Evolutionary conservation across 2,113 vertebrate genomes (phyloP), one percentile per base, ranked within the genome.

Genomic region (Erinaceus europaeus): DNA sequence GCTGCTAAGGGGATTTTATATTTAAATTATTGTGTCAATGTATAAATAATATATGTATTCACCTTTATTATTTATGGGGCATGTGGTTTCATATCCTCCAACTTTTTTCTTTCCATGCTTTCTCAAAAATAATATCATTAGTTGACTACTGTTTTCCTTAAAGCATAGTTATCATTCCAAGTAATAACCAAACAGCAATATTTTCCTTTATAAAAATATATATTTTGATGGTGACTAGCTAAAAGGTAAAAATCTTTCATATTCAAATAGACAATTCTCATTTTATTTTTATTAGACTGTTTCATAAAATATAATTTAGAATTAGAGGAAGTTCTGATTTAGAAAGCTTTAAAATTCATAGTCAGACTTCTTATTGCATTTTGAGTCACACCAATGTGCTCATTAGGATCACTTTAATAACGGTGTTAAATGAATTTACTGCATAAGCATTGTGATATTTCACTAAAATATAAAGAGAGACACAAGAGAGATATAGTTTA

Each of bases 241-340:
- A 67, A 91, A 88, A 59, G 57, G 68, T 48, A 9, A 21, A 78
- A n/a, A 13, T 21, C 90, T 85, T 85, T 84, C 10, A 69, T 78
- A 78, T 74, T 64, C 25, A 79, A 88, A 68, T 71, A 86, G 18
- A 18, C 23, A 53, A n/a, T 69, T 14, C 3, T 42, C 52, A 38
- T 11, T 71, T 12, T 32, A 7, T 84, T 93, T 89, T 89, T 46
- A 25, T 18, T 91, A 90, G 4, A 36, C 79, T 91, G 36, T 81
- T 91, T 90, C 48, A 91, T 89, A 92, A 90, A 71, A 32, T 27
- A 29, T 74, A 20, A 5, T 89, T 73, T 86, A 21, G 88, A 89
- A 78, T 25, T n/a, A 80, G 21, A 91, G 34, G 94, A 89, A 0
- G 0, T n/a, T 50, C 64, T 84, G 76, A 91, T 13, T 81, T 53